phyloP scores from a whole-genome alignment of 1,140 invertebrate genomes.

The Campoletis sonorensis region DNA sequence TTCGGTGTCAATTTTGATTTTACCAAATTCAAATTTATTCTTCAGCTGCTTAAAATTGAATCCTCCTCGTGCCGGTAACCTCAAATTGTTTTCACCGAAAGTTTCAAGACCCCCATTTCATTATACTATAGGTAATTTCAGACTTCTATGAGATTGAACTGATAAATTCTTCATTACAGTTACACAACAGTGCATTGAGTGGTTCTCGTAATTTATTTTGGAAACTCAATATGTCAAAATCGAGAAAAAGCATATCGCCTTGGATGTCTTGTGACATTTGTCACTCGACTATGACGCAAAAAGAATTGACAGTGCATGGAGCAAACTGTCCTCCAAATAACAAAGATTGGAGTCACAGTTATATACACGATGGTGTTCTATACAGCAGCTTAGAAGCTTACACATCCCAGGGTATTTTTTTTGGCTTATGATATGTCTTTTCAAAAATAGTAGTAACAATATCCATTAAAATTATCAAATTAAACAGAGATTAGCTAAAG shows the following conservation, averaged over 20 bases:
- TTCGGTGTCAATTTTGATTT: too few species aligned
- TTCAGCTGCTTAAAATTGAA: too few species aligned
- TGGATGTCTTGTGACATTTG: constrained; percentile 71
- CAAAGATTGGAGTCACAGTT: constrained; percentile 70
- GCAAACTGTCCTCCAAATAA: constrained; percentile 73
- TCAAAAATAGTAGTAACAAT: neutral
- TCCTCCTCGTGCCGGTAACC: too few species aligned
- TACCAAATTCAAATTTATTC: too few species aligned
- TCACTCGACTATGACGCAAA: constrained; percentile 61
- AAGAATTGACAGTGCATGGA: constrained; percentile 65
- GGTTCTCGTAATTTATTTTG: neutral
- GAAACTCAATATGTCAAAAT: constrained; percentile 66
- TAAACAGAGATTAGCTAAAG: too few species aligned
- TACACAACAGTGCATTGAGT: neutral
- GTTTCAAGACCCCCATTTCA: too few species aligned
- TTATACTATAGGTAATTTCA: too few species aligned
- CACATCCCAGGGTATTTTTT: constrained; percentile 69
- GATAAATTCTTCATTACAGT: neutral
- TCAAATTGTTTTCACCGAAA: too few species aligned
- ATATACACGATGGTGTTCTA: constrained; percentile 70
- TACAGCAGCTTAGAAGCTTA: constrained; percentile 72
- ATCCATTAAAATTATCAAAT: constrained; percentile 27
- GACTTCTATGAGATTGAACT: neutral
- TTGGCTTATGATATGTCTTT: neutral
- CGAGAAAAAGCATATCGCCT: constrained; percentile 63